A percentile compares a stretch with the other conserved stretches of the same genome.
Evolutionary conservation across 2,797 vertebrate genomes (phyloP).

Genomic region (Acanthornis magna): DNA sequence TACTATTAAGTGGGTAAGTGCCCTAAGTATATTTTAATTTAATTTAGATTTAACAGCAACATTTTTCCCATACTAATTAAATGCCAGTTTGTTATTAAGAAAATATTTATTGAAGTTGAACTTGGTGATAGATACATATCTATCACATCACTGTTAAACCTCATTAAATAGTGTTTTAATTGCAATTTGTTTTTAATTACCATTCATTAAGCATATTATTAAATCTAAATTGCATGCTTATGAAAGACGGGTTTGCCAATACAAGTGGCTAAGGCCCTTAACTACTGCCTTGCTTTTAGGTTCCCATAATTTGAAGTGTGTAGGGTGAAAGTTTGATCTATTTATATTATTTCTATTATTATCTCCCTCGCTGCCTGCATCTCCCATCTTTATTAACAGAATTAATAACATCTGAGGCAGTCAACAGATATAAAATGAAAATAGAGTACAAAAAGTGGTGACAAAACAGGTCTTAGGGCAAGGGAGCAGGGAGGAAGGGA

Average conservation of each 20-base stretch:
- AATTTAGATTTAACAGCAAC: constrained; percentile 75
- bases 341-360: background rate
- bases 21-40: constrained; percentile 77
- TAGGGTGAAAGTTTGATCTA: background rate
- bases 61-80: constrained; percentile 76
- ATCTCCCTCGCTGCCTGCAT: background rate
- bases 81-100: constrained; percentile 79
- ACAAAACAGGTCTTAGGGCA: background rate
- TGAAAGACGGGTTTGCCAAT: constrained; percentile 59
- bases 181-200: constrained; percentile 80
- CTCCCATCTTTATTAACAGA: background rate
- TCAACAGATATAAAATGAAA: background rate
- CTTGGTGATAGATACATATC: constrained; percentile 72
- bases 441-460: background rate
- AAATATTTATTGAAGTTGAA: constrained; percentile 80
- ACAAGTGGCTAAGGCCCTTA: constrained; percentile 26
- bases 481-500: background rate
- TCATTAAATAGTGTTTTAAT: constrained; percentile 78
- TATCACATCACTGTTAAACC: constrained; percentile 74
- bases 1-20: constrained; percentile 73
- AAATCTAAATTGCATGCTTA: constrained; percentile 73
- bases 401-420: background rate
- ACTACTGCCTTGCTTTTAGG: background rate
- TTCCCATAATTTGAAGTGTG: background rate
- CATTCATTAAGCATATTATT: constrained; percentile 78